Base-by-base conservation (phyloP, 37 sponge, comb jelly and placozoan species). In the Ephydatia muelleri region DNA sequence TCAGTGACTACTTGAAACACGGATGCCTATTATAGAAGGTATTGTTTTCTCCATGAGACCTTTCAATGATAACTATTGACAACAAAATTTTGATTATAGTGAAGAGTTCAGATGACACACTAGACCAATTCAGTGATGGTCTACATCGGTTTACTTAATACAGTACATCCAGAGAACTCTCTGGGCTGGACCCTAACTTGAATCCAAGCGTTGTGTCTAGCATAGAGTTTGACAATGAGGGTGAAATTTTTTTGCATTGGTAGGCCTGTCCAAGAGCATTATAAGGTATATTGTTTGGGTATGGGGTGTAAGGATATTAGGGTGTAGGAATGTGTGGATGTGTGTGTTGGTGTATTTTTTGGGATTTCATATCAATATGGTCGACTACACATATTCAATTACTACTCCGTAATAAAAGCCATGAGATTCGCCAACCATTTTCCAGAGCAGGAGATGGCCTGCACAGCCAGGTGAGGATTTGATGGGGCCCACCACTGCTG, bases 201-300 rank as follows among this genome's bases (percentile, higher is more conserved):
- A n/a, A n/a, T n/a, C n/a, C n/a, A n/a, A 79, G 81, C 40, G 84
- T 89, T 28, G 90, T 91, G 5, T 91, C 87, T 75, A 94, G 95
- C 48, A 92, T 95, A 32, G 95, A 95, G 80, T 95, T 95, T 88
- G 89, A 89, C 77, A 69, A 32, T 32, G 96, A 95, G 66, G 79
- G 83, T 14, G 88, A 90, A 25, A n/a, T n/a, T 68, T 86, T 22
- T 95, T 95, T 93, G 96, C 96, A 38, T 88, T 95, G 27, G 96
- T 77, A 31, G 96, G 96, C 73, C 94, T 95, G 47, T 93, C 96
- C 33, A 89, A 87, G 73, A 90, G 90, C 40, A 87, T 95, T 36
- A 95, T n/a, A n/a, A 95, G 88, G 86, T 93, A 65, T 23, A 72
- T 67, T 29, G 19, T 49, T 21, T 16, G 25, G 22, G 32, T 14